Conservation (phyloP, 2,888 invertebrate genomes). For the Gandaritis pyraliata region DNA sequence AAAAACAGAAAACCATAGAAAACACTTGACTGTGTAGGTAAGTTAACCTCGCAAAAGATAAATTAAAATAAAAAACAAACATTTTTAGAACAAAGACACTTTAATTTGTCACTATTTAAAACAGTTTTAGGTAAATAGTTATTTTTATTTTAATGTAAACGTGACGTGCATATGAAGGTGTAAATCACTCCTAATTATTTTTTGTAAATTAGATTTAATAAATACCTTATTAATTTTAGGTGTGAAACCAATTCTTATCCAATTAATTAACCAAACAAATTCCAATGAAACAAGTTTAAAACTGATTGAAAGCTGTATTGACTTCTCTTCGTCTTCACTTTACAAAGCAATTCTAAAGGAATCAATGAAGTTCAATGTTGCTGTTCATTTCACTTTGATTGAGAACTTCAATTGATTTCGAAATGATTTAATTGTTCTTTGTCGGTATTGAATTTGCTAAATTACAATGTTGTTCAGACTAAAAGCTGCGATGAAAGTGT, state of each 20-base stretch:
- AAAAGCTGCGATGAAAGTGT: neutral
- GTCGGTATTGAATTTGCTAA: slow-evolving; percentile 18
- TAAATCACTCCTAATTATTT: too few species aligned
- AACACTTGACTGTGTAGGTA: too few species aligned
- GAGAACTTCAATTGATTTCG: slow-evolving; percentile 38
- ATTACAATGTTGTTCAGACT: slow-evolving; percentile 14
- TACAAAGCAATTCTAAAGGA: slow-evolving; percentile 44
- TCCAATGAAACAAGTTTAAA: slow-evolving; percentile 54
- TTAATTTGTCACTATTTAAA: too few species aligned
- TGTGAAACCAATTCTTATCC: slow-evolving; percentile 46
- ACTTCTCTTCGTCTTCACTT: slow-evolving; percentile 42
- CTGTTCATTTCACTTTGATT: slow-evolving; percentile 52
- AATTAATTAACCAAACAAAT: slow-evolving; percentile 52
- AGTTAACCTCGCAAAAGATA: too few species aligned
- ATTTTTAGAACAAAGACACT: too few species aligned
- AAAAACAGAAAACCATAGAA: too few species aligned
- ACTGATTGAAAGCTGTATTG: slow-evolving; percentile 48
- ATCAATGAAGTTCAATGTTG: slow-evolving; percentile 44
- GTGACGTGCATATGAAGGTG: too few species aligned
- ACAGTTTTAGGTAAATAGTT: too few species aligned
- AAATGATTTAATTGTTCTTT: slow-evolving; percentile 39
- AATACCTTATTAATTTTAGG: slow-evolving; percentile 19
- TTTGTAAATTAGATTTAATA: too few species aligned
- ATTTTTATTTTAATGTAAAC: too few species aligned
- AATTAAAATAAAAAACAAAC: too few species aligned